Percentiles rank a stretch among this genome's conserved stretches.
Conservation (phyloP, 2,113 vertebrate species). For the Leptosomus discolor region DNA sequence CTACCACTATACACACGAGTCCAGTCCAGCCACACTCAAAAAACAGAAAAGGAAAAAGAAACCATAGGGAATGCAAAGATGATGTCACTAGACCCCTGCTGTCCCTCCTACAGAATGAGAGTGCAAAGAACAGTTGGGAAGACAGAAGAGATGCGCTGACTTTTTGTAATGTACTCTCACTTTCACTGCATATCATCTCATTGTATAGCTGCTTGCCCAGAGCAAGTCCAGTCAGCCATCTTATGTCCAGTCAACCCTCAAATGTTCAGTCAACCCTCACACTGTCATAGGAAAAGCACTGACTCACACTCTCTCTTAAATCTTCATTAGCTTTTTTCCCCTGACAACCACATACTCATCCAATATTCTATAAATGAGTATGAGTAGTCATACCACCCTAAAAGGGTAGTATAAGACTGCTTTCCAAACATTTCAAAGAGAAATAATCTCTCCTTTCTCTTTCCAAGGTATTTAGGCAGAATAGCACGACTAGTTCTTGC, state of each 20-base stretch:
- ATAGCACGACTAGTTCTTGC: background rate
- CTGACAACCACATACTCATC: background rate
- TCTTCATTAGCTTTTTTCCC: background rate
- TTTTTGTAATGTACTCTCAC: background rate
- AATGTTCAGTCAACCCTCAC: background rate
- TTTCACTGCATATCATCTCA: background rate
- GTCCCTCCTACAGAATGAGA: background rate
- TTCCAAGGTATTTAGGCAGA: background rate
- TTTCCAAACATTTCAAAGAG: background rate
- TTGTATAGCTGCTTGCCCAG: background rate
- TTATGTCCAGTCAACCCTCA: background rate
- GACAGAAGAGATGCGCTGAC: background rate
- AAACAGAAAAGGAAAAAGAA: background rate
- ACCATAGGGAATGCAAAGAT: background rate
- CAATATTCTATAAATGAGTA: background rate
- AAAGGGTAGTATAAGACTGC: background rate
- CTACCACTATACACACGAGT: background rate
- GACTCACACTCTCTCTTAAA: background rate
- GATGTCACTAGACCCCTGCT: background rate
- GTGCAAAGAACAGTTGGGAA: background rate
- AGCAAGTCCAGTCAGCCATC: background rate
- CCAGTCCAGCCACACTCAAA: background rate
- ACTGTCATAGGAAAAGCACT: background rate
- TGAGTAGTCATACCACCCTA: background rate
- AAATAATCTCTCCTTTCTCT: background rate